Evolutionary conservation across 37 sponge, comb jelly and placozoan genomes (phyloP).

Genomic region (Aplysina aerophoba): DNA sequence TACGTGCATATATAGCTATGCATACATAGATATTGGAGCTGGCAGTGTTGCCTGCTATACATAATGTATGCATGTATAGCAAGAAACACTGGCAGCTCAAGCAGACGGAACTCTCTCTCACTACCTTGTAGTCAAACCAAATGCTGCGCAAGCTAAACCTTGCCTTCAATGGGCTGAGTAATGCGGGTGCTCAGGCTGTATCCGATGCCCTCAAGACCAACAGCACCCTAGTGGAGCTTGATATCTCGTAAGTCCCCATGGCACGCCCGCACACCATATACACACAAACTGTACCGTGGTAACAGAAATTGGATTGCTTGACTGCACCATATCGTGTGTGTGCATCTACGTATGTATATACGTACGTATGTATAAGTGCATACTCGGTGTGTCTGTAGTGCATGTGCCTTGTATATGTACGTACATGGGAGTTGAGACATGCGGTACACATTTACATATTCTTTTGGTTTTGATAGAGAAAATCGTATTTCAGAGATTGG

Average conservation of each 20-base stretch:
- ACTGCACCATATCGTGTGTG: no score
- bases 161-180: constrained; percentile 90
- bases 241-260: constrained; percentile 73
- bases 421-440: constrained; percentile 1
- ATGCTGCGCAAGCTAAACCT: constrained; percentile 83
- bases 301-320: no score
- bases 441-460: background rate
- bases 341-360: background rate
- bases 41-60: no score
- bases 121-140: constrained; percentile 67
- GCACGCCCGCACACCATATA: background rate
- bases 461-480: constrained; percentile 47
- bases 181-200: constrained; percentile 85
- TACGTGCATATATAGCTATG: background rate
- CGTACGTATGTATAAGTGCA: background rate
- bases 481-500: constrained; percentile 82
- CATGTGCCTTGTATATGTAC: background rate
- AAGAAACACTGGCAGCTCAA: background rate
- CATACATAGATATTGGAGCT: no score
- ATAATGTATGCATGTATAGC: no score
- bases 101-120: background rate
- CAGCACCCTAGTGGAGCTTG: constrained; percentile 77
- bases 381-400: background rate
- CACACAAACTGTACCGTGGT: no score
- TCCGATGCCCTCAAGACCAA: constrained; percentile 94